Evolutionary conservation across 2,797 vertebrate genomes (phyloP), one percentile per base, ranked within the genome.

Genomic region (Choloepus didactylus): DNA sequence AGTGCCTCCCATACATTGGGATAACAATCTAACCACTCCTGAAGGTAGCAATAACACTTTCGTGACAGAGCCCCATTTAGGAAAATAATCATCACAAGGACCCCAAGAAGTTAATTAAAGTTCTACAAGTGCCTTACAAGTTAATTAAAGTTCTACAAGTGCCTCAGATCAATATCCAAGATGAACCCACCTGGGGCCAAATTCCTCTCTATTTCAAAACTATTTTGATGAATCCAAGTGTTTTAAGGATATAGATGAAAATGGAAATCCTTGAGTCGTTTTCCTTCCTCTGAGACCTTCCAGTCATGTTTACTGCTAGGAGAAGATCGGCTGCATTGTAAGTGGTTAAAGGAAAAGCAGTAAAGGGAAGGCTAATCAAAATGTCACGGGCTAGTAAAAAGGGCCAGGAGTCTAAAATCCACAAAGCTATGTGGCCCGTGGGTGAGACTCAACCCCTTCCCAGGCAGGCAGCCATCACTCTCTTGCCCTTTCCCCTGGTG

Each of bases 21-120:
- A 60, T 54, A 56, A 51, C 27, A 44, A 66, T 21, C 72, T 51
- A 38, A 29, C 64, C 77, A 73, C 12, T 41, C 81, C 21, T 27
- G 72, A 86, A 83, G 35, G 12, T 35, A 12, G 64, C 80, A 89
- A 80, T 21, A 27, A 3, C 25, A 31, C 16, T 69, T 76, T 67
- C 27, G 27, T 2, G 66, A 81, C 35, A 38, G 44, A 62, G 66
- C 10, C n/a, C 35, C 72, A 23, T n/a, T 93, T 73, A 70, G 64
- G 54, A 90, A 94, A 95, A 44, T 10, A 59, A 79, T 66, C 51
- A 79, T 66, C 51, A 83, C 27, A 38, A 29, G 1, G 54, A 31
- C 51, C 62, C 94, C 7, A 1, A 56, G 76, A 92, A 93, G 51
- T 84, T 89, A 79, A 80, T 67, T 44, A 64, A 87, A 77, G 29